Base-by-base conservation (phyloP, 2,888 invertebrate species). In the Nephrocerus scutellatus region DNA sequence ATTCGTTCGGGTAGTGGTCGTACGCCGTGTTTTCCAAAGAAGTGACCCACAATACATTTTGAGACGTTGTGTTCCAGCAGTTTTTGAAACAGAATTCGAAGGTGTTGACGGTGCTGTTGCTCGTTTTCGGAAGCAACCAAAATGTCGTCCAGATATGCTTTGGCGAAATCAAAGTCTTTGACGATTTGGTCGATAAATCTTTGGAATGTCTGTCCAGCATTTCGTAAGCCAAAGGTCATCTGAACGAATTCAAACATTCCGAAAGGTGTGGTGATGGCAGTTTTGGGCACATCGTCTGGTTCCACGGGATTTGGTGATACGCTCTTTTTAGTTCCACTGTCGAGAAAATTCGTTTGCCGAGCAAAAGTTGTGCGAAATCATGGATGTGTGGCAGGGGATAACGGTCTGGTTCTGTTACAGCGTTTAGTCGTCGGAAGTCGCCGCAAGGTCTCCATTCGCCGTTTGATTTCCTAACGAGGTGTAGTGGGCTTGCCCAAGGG, bases 401-500 rank as follows among this genome's bases (percentile, higher is more conserved):
- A 2, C 53, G 29, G 46, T 66, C 61, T 0, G 60, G 59, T 1
- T 53, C 37, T 0, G 62, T 67, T 4, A 30, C 23, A 1, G 43
- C 37, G 32, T 61, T 62, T 1, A 61, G 39, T 3, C 21, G 16
- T 2, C 62, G 44, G 34, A 56, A 60, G 24, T 62, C 56, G 0
- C 59, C 57, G 35, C 59, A 58, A 2, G 56, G 54, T n/a, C 59
- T 22, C 58, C 56, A 59, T 3, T 43, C 37, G 4, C 47, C 44
- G 8, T 44, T 37, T 30, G 46, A 46, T 37, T 57, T 58, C n/a
- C 38, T 43, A 8, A 49, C 52, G 44, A 60, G 34, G 36, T 59
- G 57, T 0, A 70, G 47, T 4, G 62, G 69, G 34, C 55, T 60
- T 0, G 66, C 52, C 65, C 62, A 69, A 2, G 50, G 44, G 24